Percentiles rank a stretch among this genome's conserved stretches.
Conservation (phyloP, 2,797 vertebrate genomes). For the Sebastes taczanowskii region DNA sequence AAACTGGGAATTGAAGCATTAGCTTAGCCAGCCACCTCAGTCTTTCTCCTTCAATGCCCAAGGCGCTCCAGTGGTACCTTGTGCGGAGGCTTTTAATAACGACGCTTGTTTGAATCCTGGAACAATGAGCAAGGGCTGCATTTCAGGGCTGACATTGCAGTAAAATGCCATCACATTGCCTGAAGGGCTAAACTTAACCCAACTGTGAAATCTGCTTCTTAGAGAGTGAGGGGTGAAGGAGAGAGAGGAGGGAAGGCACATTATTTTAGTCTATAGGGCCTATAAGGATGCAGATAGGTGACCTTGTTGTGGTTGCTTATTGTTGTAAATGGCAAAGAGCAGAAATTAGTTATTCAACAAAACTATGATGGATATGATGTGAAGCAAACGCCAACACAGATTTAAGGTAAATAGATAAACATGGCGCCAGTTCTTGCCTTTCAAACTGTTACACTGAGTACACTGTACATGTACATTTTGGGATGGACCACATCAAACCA, state of each 20-base stretch:
- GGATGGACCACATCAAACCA: not conserved
- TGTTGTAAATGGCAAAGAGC: constrained; percentile 2
- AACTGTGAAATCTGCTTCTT: constrained; percentile 67
- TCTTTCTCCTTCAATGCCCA: constrained; percentile 49
- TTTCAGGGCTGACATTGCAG: constrained; percentile 71
- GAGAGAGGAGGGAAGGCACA: constrained; percentile 24
- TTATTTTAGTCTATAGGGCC: constrained; percentile 1
- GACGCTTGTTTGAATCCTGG: constrained; percentile 66
- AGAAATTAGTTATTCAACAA: not conserved
- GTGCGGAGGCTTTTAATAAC: constrained; percentile 67
- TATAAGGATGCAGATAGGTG: not conserved
- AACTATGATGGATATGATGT: not conserved
- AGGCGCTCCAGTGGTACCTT: constrained; percentile 52
- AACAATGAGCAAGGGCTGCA: constrained; percentile 70
- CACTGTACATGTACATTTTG: not conserved
- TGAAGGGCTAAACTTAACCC: constrained; percentile 68
- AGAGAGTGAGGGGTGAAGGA: constrained; percentile 25
- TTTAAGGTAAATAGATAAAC: not conserved
- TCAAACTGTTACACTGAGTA: not conserved
- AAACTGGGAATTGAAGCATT: constrained; percentile 50
- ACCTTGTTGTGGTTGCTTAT: not conserved
- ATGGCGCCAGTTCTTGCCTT: not conserved
- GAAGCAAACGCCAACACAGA: not conserved
- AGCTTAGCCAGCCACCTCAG: constrained; percentile 39
- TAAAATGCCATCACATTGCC: constrained; percentile 69